phyloP scores from a whole-genome alignment of 2,797 vertebrate genomes.

The Ceryle rudis region DNA sequence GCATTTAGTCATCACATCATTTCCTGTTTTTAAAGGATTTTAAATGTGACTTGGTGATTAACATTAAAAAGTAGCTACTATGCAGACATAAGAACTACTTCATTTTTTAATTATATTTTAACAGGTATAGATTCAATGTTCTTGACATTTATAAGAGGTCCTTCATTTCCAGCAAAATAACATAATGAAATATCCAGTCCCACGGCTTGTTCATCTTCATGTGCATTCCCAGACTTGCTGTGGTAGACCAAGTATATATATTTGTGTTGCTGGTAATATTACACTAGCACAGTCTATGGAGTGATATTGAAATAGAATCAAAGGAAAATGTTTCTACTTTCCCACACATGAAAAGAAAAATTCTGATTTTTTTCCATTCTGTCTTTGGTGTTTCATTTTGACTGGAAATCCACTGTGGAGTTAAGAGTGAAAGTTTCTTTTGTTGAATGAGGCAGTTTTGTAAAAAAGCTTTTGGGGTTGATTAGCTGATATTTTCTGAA shows the following conservation, averaged over 20 bases:
- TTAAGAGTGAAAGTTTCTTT: background rate
- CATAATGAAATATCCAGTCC: background rate
- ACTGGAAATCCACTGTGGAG: background rate
- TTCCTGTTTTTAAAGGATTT: constrained; percentile 69
- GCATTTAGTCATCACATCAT: constrained; percentile 60
- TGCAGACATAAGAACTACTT: constrained; percentile 61
- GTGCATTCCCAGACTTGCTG: background rate
- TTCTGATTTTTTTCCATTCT: background rate
- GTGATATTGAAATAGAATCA: background rate
- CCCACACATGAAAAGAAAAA: too few relatives aligned
- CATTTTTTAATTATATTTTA: constrained; percentile 71
- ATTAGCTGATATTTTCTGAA: background rate
- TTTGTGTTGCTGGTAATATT: fast-evolving
- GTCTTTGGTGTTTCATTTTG: background rate
- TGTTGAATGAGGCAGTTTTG: background rate
- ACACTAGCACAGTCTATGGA: background rate
- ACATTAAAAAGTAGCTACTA: constrained; percentile 62
- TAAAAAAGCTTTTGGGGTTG: background rate
- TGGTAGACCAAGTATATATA: background rate
- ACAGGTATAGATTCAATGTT: constrained; percentile 44
- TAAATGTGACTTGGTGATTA: constrained; percentile 62
- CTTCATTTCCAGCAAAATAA: constrained; percentile 40
- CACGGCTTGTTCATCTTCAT: background rate
- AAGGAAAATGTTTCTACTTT: background rate
- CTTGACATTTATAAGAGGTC: constrained; percentile 63